Percentiles rank a stretch among this genome's conserved stretches.
Conservation (phyloP, 2,888 invertebrate genomes). For the Nemotelus nigrinus region DNA sequence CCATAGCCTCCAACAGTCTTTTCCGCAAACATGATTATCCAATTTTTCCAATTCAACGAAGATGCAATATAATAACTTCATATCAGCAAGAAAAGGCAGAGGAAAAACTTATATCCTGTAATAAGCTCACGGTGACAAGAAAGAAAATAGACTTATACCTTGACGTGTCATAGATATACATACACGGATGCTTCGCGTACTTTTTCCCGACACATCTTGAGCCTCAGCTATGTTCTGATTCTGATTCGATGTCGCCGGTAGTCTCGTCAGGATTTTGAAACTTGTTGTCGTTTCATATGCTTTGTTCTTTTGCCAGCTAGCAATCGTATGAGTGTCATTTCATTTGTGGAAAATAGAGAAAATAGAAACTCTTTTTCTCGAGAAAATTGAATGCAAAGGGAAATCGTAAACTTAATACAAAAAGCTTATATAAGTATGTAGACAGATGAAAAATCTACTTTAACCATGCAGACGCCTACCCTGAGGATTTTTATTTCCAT, state of each 20-base stretch:
- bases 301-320: not conserved
- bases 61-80: constrained; percentile 33
- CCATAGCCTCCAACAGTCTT: not conserved
- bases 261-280: not conserved
- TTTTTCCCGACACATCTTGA: too few species aligned
- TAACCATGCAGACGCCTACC: too few species aligned
- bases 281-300: constrained; percentile 12
- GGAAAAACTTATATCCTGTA: constrained; percentile 7
- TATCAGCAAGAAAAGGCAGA: constrained; percentile 1
- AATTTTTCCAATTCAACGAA: constrained; percentile 33
- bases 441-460: too few species aligned
- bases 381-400: too few species aligned
- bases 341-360: too few species aligned
- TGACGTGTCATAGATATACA: not conserved
- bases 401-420: too few species aligned
- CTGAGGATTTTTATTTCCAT: too few species aligned
- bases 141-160: constrained; percentile 31
- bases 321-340: not conserved
- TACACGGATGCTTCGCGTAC: too few species aligned
- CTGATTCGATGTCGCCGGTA: not conserved
- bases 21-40: constrained; percentile 5
- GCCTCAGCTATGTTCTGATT: not conserved
- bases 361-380: too few species aligned
- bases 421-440: too few species aligned
- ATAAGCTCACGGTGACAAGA: constrained; percentile 40